Evolutionary conservation across 1,140 invertebrate genomes (phyloP).

Genomic region (Phenacoccus solenopsis): DNA sequence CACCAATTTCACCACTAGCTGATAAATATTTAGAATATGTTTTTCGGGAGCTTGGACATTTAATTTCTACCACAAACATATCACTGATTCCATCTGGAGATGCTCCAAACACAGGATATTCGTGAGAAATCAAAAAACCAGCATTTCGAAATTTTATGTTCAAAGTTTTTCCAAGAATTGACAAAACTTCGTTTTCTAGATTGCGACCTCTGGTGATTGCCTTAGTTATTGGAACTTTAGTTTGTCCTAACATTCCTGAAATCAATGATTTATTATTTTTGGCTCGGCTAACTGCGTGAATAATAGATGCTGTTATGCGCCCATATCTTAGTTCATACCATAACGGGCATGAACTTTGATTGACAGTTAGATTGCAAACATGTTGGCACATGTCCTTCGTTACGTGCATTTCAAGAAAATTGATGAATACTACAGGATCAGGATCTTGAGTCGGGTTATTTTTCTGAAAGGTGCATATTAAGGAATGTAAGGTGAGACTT

Average conservation of each 20-base stretch:
- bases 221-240: not conserved
- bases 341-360: constrained; percentile 18
- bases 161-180: not conserved
- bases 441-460: too few relatives aligned
- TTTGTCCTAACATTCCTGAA: constrained; percentile 11
- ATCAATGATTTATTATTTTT: not conserved
- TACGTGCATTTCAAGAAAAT: not conserved
- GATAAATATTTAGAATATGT: constrained; percentile 33
- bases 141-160: constrained; percentile 20
- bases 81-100: constrained; percentile 36
- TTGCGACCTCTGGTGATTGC: constrained; percentile 7
- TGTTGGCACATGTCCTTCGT: not conserved
- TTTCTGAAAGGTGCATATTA: too few relatives aligned
- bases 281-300: constrained; percentile 21
- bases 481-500: too few relatives aligned
- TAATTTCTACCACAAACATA: constrained; percentile 37
- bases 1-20: constrained; percentile 29
- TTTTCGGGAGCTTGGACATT: constrained; percentile 34
- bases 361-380: not conserved
- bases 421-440: too few relatives aligned
- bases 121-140: constrained; percentile 24
- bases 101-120: constrained; percentile 31
- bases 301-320: constrained; percentile 30
- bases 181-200: constrained; percentile 10
- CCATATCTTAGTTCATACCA: constrained; percentile 29